Evolutionary conservation across 2,797 vertebrate species (phyloP).

Genomic region (Picus viridis): DNA sequence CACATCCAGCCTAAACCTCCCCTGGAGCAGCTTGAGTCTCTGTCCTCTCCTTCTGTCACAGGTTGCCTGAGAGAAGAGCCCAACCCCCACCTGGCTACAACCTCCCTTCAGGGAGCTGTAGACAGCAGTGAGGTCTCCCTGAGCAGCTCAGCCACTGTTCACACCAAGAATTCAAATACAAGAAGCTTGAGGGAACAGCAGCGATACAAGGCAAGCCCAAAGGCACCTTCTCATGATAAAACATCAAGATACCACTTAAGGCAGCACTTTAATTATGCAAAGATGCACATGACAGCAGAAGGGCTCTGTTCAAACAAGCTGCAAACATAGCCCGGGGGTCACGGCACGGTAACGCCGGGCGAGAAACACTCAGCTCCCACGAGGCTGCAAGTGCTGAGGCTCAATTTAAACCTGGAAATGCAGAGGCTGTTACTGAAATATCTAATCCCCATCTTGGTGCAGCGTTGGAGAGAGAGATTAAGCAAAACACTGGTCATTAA

Average conservation of each 20-base stretch:
- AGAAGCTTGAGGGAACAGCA: neutral
- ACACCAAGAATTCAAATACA: constrained; percentile 14
- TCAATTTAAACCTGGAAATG: neutral
- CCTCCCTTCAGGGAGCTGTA: too few relatives aligned
- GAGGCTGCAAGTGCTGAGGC: neutral
- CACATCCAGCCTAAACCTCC: too few relatives aligned
- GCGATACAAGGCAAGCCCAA: neutral
- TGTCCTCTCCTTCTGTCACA: too few relatives aligned
- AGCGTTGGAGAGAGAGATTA: neutral
- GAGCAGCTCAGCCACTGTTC: constrained; percentile 1
- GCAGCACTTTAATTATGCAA: constrained; percentile 39
- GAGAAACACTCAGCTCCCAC: neutral
- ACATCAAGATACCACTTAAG: constrained; percentile 9
- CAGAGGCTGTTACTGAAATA: neutral
- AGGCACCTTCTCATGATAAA: constrained; percentile 31
- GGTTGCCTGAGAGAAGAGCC: too few relatives aligned
- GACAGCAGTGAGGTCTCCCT: too few relatives aligned
- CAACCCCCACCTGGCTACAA: too few relatives aligned
- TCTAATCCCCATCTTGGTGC: neutral
- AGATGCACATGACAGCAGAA: neutral
- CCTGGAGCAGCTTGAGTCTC: too few relatives aligned
- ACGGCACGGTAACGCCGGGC: neutral
- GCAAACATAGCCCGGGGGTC: constrained; percentile 32
- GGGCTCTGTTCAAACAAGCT: constrained; percentile 38
- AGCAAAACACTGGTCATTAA: neutral